A percentile compares a stretch with the other conserved stretches of the same genome.
Evolutionary conservation across 2,888 invertebrate species (phyloP).

Genomic region (Metopia argyrocephala): DNA sequence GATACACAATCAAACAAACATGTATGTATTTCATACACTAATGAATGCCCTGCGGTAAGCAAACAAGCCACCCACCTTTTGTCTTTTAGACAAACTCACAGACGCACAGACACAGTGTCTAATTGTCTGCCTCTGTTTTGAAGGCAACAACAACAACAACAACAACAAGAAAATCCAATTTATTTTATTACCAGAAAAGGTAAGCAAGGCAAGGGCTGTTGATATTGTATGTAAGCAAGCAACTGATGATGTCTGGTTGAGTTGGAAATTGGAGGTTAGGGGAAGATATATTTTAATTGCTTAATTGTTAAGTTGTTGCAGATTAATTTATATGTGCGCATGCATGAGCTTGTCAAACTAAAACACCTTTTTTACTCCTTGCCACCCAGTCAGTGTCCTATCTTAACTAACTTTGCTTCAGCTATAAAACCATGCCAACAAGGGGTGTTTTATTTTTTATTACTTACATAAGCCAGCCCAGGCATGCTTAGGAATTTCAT

Average conservation of each 20-base stretch:
- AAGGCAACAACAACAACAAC: slow-evolving; percentile 31
- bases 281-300: slow-evolving; percentile 73
- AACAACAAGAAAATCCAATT: slow-evolving; percentile 59
- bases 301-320: slow-evolving; percentile 70
- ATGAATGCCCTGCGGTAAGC: slow-evolving; percentile 58
- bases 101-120: not conserved
- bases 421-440: not conserved
- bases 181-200: slow-evolving; percentile 66
- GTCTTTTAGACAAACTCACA: not conserved
- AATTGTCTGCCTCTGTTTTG: not conserved
- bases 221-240: too few relatives aligned
- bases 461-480: not conserved
- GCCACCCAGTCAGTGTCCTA: not conserved
- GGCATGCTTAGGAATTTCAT: not conserved
- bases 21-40: not conserved
- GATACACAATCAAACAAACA: slow-evolving; percentile 58
- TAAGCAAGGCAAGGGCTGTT: slow-evolving; percentile 22
- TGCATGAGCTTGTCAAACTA: slow-evolving; percentile 33
- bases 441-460: slow-evolving; percentile 10
- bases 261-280: not conserved
- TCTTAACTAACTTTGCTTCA: not conserved
- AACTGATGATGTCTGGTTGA: not conserved
- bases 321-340: slow-evolving; percentile 67
- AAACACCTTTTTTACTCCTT: not conserved
- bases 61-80: slow-evolving; percentile 4